Base-by-base conservation (phyloP, 2,797 vertebrate species). In the Sebastes vulpes region DNA sequence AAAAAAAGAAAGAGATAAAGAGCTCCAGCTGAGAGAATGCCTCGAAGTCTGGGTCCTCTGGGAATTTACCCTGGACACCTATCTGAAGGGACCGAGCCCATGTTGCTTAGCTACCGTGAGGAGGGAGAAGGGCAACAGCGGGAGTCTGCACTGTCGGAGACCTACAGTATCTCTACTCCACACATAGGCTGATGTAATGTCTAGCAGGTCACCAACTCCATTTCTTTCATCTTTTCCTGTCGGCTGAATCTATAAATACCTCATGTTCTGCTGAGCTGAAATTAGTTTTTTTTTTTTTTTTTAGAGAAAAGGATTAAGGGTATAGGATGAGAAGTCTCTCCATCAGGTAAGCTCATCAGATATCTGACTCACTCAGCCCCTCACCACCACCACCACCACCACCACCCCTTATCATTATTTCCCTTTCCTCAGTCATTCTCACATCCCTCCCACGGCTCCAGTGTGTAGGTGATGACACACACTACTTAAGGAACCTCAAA, bases 21-120 rank as follows among this genome's bases (percentile, higher is more conserved):
- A 14, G 28, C 65, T 85, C 79, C 72, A 80, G 81, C 81, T 79
- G 77, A 65, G 76, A 71, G 25, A 61, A 74, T 18, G 70, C 66
- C 75, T 79, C 54, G 42, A 53, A 75, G 71, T 68, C 54, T 52
- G 23, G 16, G 18, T 84, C 82, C 63, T 80, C 70, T 58, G 77
- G 72, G 69, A 60, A 69, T 89, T 92, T 28, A 83, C 76, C 63
- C 77, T 60, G 58, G 77, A 81, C 80, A 72, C 72, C 84, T 84
- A 52, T 89, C 79, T 80, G 72, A 86, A 67, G 77, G 75, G 72
- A 77, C 59, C 0, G 32, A 46, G 70, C n/a, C 53, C 52, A 42
- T 48, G 93, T 94, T 93, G 93, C 93, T 90, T 85, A 81, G 93
- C 81, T 90, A 95, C 93, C 14, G 23, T 6, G 77, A 72, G 63